These are phyloP conservation scores for Archocentrus centrarchus DNA, from an alignment of 2,113 vertebrate genomes.

Conservation along the genomic window DNA sequence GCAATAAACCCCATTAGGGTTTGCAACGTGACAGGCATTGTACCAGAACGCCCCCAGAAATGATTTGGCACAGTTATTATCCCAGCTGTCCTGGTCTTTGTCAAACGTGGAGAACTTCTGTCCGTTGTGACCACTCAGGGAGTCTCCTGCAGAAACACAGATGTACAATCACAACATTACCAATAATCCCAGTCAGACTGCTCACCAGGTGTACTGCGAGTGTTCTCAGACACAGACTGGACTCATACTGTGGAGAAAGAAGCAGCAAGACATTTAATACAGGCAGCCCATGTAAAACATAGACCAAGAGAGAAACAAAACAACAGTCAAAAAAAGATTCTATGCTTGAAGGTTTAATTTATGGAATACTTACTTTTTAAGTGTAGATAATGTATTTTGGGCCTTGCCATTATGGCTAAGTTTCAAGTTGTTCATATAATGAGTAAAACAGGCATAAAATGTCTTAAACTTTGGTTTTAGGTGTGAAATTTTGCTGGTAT, in stretches of 20 bases:
- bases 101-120: conserved; percentile 24
- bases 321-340: too few relatives aligned
- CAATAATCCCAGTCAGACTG: neutral
- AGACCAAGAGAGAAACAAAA: too few relatives aligned
- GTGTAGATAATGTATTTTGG: too few relatives aligned
- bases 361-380: too few relatives aligned
- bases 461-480: too few relatives aligned
- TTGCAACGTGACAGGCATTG: fast-evolving
- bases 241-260: neutral
- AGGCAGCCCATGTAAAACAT: too few relatives aligned
- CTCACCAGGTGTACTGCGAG: neutral
- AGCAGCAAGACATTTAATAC: neutral
- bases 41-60: conserved; percentile 42
- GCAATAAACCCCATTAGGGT: conserved; percentile 46
- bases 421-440: too few relatives aligned
- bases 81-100: neutral
- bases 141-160: conserved; percentile 20
- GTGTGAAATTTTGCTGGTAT: too few relatives aligned
- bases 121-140: fast-evolving
- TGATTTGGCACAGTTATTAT: fast-evolving
- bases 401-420: too few relatives aligned
- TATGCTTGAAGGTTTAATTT: too few relatives aligned
- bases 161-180: neutral
- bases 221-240: neutral
- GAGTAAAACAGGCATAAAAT: too few relatives aligned